A percentile compares a stretch with the other conserved stretches of the same genome.
Conservation (phyloP, 2,888 invertebrate species). For the Brenthis hecate region DNA sequence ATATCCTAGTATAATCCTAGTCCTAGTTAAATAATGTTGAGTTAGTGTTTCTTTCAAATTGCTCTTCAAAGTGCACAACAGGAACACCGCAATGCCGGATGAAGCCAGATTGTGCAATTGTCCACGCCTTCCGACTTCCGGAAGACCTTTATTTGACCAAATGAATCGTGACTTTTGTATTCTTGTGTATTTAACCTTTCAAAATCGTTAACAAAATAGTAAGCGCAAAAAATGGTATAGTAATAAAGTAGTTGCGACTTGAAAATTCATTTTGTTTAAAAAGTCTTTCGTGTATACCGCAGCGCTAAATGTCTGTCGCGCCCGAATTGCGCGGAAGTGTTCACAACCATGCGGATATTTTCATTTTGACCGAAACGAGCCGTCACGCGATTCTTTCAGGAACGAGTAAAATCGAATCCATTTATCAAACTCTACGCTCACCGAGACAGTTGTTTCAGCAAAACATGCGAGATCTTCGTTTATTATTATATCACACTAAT, state of each 20-base stretch:
- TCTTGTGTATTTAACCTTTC: not conserved
- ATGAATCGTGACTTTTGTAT: constrained; percentile 12
- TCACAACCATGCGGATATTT: constrained; percentile 52
- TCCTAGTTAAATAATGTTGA: too few species aligned
- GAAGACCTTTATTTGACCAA: constrained; percentile 31
- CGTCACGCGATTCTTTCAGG: constrained; percentile 51
- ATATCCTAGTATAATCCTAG: too few species aligned
- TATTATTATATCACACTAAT: constrained; percentile 30
- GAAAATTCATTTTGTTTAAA: not conserved
- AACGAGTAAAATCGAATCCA: constrained; percentile 29
- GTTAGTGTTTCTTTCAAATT: too few species aligned
- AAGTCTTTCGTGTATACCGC: not conserved
- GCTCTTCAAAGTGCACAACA: constrained; percentile 12
- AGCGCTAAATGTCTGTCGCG: constrained; percentile 6
- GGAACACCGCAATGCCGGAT: constrained; percentile 50
- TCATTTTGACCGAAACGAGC: constrained; percentile 51
- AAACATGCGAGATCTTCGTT: constrained; percentile 36
- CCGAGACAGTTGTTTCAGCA: constrained; percentile 32
- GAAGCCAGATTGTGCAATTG: constrained; percentile 58
- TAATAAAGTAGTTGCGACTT: too few species aligned
- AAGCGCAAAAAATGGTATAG: too few species aligned
- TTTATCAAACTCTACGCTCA: constrained; percentile 34
- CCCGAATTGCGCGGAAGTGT: constrained; percentile 52
- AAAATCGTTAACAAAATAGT: too few species aligned
- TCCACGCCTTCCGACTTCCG: constrained; percentile 61